Base-by-base conservation (phyloP, 2,888 invertebrate species). In the Lathronympha strigana region DNA sequence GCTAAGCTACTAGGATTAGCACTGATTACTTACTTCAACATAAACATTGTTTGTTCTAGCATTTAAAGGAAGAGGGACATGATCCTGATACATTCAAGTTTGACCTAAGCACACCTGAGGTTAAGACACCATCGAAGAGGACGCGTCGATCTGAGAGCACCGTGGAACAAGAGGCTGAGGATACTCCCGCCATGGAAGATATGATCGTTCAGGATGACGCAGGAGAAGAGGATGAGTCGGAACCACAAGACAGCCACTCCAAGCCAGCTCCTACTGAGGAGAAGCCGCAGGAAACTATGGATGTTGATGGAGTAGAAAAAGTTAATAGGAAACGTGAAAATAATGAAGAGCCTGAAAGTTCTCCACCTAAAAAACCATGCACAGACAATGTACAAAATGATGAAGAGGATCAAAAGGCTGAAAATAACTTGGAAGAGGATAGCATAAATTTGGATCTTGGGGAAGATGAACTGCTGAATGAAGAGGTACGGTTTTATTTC, bases 381-480 rank as follows among this genome's bases (percentile, higher is more conserved):
- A 64, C 86, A 9, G 89, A 90, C 2, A 84, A 88, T 60, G 85
- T 83, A 49, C 71, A 74, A 1, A 82, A 80, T 68, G 75, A 72
- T 68, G 88, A 88, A 17, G 89, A 89, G 23, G 90, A 92, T 60
- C 82, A 78, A 50, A 90, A 90, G 73, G 77, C 83, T 49, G 92
- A 93, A 69, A 93, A 93, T 73, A 94, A 94, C 67, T 93, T 93
- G 71, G 95, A 96, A 71, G 96, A 96, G 76, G 96, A 96, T 86
- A 96, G 96, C 38, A 95, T 96, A 66, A 96, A 96, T 82, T 90
- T 96, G 73, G 96, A 95, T 67, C 94, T 96, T 82, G 96, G 95
- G 43, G 96, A 96, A 86, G 96, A 96, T 83, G 96, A 96, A 88
- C 92, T 96, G 67, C 93, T 96, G 67, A 95, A 95, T 83, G 96